A percentile compares a stretch with the other conserved stretches of the same genome.
These are phyloP conservation scores for Polyodon spathula DNA, from an alignment of 2,113 vertebrate species.

Conservation along the genomic window DNA sequence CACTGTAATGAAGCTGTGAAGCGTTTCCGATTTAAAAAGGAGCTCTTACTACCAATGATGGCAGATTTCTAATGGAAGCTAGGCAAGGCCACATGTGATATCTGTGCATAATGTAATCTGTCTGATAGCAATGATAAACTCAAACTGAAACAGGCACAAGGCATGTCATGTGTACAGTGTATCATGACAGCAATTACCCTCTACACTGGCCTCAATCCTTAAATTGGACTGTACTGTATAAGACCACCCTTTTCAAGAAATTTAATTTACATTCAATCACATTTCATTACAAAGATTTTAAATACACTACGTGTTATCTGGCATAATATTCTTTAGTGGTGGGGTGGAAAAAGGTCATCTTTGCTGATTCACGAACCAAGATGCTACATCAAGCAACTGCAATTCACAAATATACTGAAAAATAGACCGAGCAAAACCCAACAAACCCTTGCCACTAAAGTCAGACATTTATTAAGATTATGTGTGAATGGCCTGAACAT, in stretches of 20 bases:
- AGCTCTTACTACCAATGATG: background rate
- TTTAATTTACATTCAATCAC: conserved; percentile 73
- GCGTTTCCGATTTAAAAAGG: background rate
- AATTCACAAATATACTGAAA: too few species aligned
- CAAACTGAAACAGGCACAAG: conserved; percentile 59
- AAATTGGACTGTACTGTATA: conserved; percentile 43
- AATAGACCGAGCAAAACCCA: too few species aligned
- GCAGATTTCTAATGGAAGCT: background rate
- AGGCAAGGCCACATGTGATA: conserved; percentile 11
- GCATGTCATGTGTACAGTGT: conserved; percentile 59
- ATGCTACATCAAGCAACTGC: too few species aligned
- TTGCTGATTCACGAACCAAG: conserved; percentile 47
- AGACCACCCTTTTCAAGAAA: conserved; percentile 51
- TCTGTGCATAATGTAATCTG: conserved; percentile 48
- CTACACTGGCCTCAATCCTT: conserved; percentile 55
- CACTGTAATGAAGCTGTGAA: background rate
- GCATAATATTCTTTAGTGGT: conserved; percentile 42
- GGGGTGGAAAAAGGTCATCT: too few species aligned
- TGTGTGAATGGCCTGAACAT: too few species aligned
- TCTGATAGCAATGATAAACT: conserved; percentile 48
- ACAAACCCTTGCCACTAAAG: background rate
- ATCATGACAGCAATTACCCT: conserved; percentile 72
- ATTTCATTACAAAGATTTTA: conserved; percentile 72
- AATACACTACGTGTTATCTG: conserved; percentile 53
- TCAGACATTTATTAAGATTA: too few species aligned